These are phyloP conservation scores for Tenthredo livida DNA, from an alignment of 2,888 invertebrate genomes.

Conservation along the genomic window DNA sequence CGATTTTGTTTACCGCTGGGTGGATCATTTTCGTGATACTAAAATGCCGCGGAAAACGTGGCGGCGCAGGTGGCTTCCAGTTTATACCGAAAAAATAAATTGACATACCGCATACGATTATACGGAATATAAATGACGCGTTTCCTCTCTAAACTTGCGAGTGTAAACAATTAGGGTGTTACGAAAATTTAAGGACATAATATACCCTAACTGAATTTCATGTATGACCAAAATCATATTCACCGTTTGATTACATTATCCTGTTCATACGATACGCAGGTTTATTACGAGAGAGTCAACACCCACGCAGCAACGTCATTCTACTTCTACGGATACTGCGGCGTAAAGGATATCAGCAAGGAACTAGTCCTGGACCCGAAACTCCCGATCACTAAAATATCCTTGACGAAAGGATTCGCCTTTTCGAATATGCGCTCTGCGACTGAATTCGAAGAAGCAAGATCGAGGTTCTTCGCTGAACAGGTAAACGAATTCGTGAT, in stretches of 20 bases:
- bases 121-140: background rate
- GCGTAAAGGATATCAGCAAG: constrained; percentile 87
- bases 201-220: background rate
- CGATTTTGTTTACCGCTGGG: background rate
- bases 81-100: background rate
- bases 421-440: constrained; percentile 90
- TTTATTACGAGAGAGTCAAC: constrained; percentile 91
- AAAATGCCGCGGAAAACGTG: background rate
- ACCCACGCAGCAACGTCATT: constrained; percentile 88
- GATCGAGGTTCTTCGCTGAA: constrained; percentile 88
- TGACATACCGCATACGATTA: background rate
- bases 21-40: background rate
- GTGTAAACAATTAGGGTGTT: background rate
- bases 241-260: background rate
- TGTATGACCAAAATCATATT: background rate
- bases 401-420: constrained; percentile 89
- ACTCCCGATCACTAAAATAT: constrained; percentile 88
- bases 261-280: constrained; percentile 79
- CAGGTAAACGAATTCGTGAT: constrained; percentile 76
- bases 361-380: constrained; percentile 84
- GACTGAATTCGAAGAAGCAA: constrained; percentile 90
- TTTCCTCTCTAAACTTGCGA: background rate
- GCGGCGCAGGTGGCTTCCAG: background rate
- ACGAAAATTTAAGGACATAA: background rate
- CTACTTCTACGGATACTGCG: constrained; percentile 89